Base-by-base conservation (phyloP, 2,888 invertebrate genomes). In the Cremastobaeus sp. region DNA sequence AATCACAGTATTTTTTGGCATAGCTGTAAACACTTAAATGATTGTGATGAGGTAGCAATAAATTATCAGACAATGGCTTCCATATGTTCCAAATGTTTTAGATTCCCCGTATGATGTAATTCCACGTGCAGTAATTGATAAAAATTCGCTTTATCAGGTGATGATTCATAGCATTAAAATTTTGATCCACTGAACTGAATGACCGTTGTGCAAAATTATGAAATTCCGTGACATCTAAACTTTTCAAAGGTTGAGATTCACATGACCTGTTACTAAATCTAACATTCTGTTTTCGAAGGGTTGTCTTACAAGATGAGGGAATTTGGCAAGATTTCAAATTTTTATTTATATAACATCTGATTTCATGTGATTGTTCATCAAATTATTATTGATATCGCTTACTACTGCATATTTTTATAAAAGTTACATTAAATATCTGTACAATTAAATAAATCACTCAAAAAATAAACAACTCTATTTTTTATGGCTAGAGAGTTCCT, bases 31-130 rank as follows among this genome's bases (percentile, higher is more conserved):
- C n/a, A n/a, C n/a, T n/a, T n/a, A n/a, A n/a, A n/a, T n/a, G n/a
- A n/a, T n/a, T n/a, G n/a, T n/a, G 15, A 28, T 60, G 21, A 50
- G 20, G 15, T 14, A 5, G 15, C 39, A 60, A n/a, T n/a, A 60
- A 30, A 41, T 30, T 37, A 37, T 57, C 11, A 11, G 4, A 54
- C 4, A 45, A 41, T 9, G 25, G 2, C 8, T 47, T 34, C 50
- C 62, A 64, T 64, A 64, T 64, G 62, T 32, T 47, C 14, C 4
- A 20, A 37, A 60, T 35, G 34, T 54, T 25, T n/a, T 11, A 17
- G 17, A 18, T 11, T 17, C 4, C 3, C 14, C 8, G 2, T 11
- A 28, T 39, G 37, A 39, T 39, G 39, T 39, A 37, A 54, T 39
- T 25, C 20, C 18, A 47, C 25, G 11, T 2, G 11, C 12, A 3